These are phyloP conservation scores for Siderastrea siderea DNA, from an alignment of 92 coral and sea anemone genomes.

Conservation along the genomic window DNA sequence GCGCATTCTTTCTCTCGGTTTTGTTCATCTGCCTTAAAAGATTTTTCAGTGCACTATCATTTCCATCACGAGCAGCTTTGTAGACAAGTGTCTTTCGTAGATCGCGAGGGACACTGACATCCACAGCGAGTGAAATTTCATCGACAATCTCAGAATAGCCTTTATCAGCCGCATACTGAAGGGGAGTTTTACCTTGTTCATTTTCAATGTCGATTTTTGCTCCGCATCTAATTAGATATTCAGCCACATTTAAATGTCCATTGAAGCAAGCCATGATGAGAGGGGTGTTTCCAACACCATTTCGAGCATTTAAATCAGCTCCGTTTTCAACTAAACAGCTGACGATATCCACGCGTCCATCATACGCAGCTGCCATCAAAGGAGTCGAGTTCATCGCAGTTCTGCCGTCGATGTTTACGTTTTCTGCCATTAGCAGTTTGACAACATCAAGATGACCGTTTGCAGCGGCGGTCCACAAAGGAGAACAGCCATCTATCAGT, in stretches of 20 bases:
- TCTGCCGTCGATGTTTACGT: slow-evolving; percentile 86
- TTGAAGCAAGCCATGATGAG: slow-evolving; percentile 90
- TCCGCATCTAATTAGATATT: slow-evolving; percentile 73
- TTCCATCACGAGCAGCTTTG: too few relatives aligned
- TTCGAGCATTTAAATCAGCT: slow-evolving; percentile 84
- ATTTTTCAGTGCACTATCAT: too few relatives aligned
- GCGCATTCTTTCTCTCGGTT: too few relatives aligned
- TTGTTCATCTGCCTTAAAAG: too few relatives aligned
- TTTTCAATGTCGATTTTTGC: slow-evolving; percentile 81
- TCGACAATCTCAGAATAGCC: slow-evolving; percentile 64
- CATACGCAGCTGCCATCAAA: slow-evolving; percentile 87
- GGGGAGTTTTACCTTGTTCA: slow-evolving; percentile 83
- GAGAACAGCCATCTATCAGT: slow-evolving; percentile 82
- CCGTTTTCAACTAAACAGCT: slow-evolving; percentile 80
- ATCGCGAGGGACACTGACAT: too few relatives aligned
- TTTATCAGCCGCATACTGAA: slow-evolving; percentile 87
- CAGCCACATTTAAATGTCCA: slow-evolving; percentile 85
- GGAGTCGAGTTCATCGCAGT: slow-evolving; percentile 91
- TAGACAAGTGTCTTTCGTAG: too few relatives aligned
- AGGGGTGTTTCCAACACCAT: slow-evolving; percentile 88
- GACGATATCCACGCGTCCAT: slow-evolving; percentile 87
- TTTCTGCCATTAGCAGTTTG: slow-evolving; percentile 68
- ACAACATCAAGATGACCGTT: slow-evolving; percentile 85
- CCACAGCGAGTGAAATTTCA: too few relatives aligned
- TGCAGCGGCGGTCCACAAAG: slow-evolving; percentile 93